Conservation (phyloP, 2,888 invertebrate species). For the Tetragonisca angustula region DNA sequence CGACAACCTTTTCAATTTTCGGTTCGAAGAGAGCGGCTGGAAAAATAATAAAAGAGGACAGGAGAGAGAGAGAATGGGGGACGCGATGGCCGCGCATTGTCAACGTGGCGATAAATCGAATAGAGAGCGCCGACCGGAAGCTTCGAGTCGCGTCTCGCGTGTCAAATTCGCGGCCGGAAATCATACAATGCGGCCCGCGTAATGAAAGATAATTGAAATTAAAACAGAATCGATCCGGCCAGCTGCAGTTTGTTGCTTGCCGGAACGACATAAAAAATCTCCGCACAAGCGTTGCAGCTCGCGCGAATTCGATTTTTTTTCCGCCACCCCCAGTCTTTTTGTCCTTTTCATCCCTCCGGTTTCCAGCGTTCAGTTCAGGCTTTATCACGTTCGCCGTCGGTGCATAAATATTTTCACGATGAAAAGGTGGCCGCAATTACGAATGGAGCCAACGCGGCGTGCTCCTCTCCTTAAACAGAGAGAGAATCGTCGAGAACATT, state of each 20-base stretch:
- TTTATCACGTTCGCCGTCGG: conserved; percentile 31
- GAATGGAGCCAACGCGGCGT: not conserved
- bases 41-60: not conserved
- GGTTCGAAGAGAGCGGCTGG: not conserved
- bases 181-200: conserved; percentile 39
- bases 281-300: not conserved
- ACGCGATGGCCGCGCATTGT: conserved; percentile 17
- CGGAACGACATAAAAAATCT: conserved; percentile 18
- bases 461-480: conserved; percentile 6
- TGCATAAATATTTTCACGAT: conserved; percentile 31
- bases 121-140: not conserved
- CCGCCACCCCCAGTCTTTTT: not conserved
- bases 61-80: not conserved
- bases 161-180: conserved; percentile 50
- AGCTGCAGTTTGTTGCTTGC: conserved; percentile 5
- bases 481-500: not conserved
- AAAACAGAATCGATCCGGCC: conserved; percentile 37
- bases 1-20: conserved; percentile 35
- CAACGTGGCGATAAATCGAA: conserved; percentile 40
- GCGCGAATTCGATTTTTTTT: not conserved
- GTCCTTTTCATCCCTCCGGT: not conserved
- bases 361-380: not conserved
- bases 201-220: conserved; percentile 58
- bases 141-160: not conserved
- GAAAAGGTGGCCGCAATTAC: conserved; percentile 36